Conservation (phyloP, 2,797 vertebrate genomes). For the Eulemur rubriventer region DNA sequence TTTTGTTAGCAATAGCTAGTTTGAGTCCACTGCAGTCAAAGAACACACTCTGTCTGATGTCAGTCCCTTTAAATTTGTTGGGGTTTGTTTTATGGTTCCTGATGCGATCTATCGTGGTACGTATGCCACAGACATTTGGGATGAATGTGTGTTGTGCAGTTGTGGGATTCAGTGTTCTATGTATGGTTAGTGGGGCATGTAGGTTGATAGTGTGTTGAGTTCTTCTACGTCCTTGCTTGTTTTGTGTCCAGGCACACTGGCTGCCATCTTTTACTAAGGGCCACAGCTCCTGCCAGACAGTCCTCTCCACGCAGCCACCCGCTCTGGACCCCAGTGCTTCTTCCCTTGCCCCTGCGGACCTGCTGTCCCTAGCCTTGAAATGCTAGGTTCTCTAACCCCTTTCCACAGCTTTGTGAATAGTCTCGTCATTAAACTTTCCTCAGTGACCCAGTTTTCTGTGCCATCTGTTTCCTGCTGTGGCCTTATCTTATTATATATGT, state of each 20-base stretch:
- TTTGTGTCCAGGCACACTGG: background rate
- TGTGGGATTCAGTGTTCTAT: background rate
- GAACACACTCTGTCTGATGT: background rate
- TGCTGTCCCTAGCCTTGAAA: background rate
- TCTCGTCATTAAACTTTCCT: background rate
- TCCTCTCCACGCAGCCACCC: too few species aligned
- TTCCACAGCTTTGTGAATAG: background rate
- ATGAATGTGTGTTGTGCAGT: accelerated
- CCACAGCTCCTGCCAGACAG: background rate
- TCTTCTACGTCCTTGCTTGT: background rate
- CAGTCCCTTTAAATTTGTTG: background rate
- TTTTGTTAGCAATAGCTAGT: background rate
- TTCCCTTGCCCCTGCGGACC: background rate
- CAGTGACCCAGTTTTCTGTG: background rate
- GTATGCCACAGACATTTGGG: background rate
- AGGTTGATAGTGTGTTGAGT: background rate
- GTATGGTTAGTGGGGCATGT: accelerated
- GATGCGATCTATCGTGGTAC: too few species aligned
- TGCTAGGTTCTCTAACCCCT: background rate
- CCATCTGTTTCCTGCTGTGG: background rate
- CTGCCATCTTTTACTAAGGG: background rate
- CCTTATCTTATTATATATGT: background rate
- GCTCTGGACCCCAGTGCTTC: background rate
- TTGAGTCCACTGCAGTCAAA: background rate
- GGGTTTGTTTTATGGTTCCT: background rate